phyloP scores from a whole-genome alignment of 2,113 vertebrate species.

The Hypomesus transpacificus region DNA sequence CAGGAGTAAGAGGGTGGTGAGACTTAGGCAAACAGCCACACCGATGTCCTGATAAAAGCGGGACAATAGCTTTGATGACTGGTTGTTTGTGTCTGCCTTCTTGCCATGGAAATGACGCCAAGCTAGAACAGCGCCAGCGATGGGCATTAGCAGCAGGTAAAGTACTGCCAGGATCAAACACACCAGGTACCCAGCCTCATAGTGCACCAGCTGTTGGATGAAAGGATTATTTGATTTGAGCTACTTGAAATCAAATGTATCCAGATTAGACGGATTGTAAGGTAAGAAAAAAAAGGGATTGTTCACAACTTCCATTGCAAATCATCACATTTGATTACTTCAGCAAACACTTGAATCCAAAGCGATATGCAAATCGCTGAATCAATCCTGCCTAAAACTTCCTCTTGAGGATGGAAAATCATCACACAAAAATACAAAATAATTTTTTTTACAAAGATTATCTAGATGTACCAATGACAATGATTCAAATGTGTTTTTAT shows the following conservation, averaged over 20 bases:
- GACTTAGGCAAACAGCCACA: constrained; percentile 64
- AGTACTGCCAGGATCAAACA: constrained; percentile 66
- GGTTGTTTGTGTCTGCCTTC: constrained; percentile 46
- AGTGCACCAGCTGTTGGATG: constrained; percentile 66
- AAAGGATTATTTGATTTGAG: background rate
- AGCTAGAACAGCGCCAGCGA: constrained; percentile 66
- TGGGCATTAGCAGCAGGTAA: constrained; percentile 67
- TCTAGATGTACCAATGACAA: too few relatives aligned
- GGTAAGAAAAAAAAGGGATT: background rate
- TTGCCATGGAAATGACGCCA: constrained; percentile 57
- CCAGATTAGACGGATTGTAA: background rate
- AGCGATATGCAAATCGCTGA: too few relatives aligned
- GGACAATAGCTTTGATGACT: background rate
- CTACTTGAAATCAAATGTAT: background rate
- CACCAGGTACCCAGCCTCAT: constrained; percentile 72
- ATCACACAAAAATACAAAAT: too few relatives aligned
- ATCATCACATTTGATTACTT: too few relatives aligned
- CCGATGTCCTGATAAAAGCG: constrained; percentile 56
- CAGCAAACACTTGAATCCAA: too few relatives aligned
- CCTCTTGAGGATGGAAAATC: too few relatives aligned
- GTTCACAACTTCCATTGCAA: background rate
- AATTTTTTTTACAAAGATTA: too few relatives aligned
- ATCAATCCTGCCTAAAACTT: too few relatives aligned
- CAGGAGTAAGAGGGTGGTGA: constrained; percentile 72
- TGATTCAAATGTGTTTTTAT: too few relatives aligned